These are phyloP conservation scores for Romanogobio albipinnatus DNA, from an alignment of 2,113 vertebrate genomes.

Conservation along the genomic window DNA sequence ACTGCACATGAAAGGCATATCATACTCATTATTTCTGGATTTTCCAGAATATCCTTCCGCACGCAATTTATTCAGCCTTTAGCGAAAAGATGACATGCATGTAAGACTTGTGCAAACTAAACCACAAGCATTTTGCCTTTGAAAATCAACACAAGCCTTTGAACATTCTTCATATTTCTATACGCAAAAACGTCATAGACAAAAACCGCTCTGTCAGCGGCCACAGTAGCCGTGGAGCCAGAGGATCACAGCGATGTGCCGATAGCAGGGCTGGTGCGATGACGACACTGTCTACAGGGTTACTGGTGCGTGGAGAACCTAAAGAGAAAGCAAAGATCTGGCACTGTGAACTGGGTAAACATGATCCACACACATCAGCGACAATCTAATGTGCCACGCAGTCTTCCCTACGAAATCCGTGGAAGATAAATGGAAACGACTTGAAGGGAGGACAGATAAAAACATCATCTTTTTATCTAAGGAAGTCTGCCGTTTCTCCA, in stretches of 20 bases:
- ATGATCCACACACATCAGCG: slow-evolving; percentile 20
- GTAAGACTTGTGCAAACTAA: slow-evolving; percentile 7
- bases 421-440: slow-evolving; percentile 17
- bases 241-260: slow-evolving; percentile 13
- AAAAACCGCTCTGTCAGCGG: not conserved
- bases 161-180: not conserved
- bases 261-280: slow-evolving; percentile 33
- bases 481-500: slow-evolving; percentile 10
- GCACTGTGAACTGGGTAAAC: slow-evolving; percentile 17
- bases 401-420: not conserved
- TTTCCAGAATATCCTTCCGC: slow-evolving; percentile 30
- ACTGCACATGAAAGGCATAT: slow-evolving; percentile 13
- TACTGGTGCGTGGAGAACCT: slow-evolving; percentile 20
- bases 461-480: slow-evolving; percentile 18
- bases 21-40: slow-evolving; percentile 7
- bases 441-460: slow-evolving; percentile 33
- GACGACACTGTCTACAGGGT: slow-evolving; percentile 23
- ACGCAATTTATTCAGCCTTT: slow-evolving; percentile 11
- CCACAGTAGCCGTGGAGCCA: slow-evolving; percentile 9
- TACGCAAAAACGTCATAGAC: not conserved
- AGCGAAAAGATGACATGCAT: slow-evolving; percentile 2
- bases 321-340: slow-evolving; percentile 22
- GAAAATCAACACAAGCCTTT: not conserved
- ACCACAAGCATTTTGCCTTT: not conserved
- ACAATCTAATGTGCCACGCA: slow-evolving; percentile 15